Percentiles rank a stretch among this genome's conserved stretches.
phyloP scores from a whole-genome alignment of 2,113 vertebrate genomes.

The Clinocottus analis region DNA sequence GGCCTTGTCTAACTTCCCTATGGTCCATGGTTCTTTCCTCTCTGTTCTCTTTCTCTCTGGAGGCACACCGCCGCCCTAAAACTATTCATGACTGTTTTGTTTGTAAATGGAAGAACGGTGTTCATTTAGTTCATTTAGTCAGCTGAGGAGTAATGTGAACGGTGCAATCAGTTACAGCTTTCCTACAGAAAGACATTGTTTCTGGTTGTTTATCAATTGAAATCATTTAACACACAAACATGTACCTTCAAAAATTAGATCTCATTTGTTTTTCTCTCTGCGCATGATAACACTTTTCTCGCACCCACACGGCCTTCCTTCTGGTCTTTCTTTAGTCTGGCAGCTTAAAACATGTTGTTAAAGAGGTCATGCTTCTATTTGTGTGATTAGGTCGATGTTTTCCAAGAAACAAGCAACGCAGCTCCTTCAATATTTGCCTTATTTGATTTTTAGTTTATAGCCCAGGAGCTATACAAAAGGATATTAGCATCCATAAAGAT shows the following conservation, averaged over 20 bases:
- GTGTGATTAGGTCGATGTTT: neutral
- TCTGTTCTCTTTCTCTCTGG: neutral
- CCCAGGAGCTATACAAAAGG: neutral
- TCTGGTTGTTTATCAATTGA: neutral
- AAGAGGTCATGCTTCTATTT: neutral
- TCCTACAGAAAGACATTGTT: neutral
- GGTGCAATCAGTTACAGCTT: neutral
- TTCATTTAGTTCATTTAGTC: too few species aligned
- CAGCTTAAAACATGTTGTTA: neutral
- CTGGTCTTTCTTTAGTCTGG: neutral
- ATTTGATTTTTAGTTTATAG: too few species aligned
- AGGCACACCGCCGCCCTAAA: neutral
- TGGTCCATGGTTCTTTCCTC: neutral
- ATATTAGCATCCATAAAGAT: neutral
- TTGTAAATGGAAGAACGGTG: neutral
- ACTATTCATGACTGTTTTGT: constrained; percentile 4
- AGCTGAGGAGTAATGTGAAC: neutral
- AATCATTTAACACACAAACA: neutral
- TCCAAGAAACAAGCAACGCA: neutral
- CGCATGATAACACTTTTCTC: neutral
- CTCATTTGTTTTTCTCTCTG: neutral
- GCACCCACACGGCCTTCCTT: neutral
- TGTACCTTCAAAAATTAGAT: neutral
- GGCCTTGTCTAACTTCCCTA: neutral
- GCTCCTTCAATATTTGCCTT: too few species aligned